phyloP scores from a whole-genome alignment of 2,113 vertebrate species.

The Casuarius casuarius region DNA sequence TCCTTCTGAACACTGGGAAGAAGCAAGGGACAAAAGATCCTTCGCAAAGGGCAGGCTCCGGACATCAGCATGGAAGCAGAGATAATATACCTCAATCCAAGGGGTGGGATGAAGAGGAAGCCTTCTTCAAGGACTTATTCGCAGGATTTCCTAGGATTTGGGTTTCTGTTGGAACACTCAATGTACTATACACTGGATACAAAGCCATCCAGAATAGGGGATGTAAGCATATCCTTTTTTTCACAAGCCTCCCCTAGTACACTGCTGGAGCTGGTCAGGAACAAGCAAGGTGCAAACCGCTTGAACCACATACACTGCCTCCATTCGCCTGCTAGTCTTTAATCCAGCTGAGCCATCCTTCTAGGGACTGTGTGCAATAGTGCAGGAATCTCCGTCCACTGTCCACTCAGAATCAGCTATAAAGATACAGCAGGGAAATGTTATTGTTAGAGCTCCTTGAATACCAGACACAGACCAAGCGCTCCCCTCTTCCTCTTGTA shows the following conservation, averaged over 20 bases:
- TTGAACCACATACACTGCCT: not conserved
- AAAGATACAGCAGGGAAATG: not conserved
- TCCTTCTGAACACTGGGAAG: not conserved
- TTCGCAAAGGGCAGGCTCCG: not conserved
- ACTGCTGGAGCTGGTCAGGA: too few species aligned
- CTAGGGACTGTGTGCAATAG: not conserved
- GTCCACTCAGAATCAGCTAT: not conserved
- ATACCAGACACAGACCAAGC: not conserved
- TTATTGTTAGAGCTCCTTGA: not conserved
- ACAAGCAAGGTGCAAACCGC: too few species aligned
- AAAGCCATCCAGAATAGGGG: too few species aligned
- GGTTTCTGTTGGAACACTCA: not conserved
- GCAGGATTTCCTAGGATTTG: not conserved
- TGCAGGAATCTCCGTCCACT: not conserved
- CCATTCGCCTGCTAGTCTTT: not conserved
- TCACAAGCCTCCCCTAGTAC: too few species aligned
- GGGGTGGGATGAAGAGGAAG: not conserved
- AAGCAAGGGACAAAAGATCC: not conserved
- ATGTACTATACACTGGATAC: too few species aligned
- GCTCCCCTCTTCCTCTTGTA: not conserved
- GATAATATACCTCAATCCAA: not conserved
- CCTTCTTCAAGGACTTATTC: not conserved
- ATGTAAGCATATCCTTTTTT: too few species aligned
- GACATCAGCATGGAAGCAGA: not conserved
- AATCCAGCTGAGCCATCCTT: not conserved